These are phyloP conservation scores for Caenorhabditis inopinata DNA, from an alignment of 1,140 invertebrate species.

Conservation along the genomic window DNA sequence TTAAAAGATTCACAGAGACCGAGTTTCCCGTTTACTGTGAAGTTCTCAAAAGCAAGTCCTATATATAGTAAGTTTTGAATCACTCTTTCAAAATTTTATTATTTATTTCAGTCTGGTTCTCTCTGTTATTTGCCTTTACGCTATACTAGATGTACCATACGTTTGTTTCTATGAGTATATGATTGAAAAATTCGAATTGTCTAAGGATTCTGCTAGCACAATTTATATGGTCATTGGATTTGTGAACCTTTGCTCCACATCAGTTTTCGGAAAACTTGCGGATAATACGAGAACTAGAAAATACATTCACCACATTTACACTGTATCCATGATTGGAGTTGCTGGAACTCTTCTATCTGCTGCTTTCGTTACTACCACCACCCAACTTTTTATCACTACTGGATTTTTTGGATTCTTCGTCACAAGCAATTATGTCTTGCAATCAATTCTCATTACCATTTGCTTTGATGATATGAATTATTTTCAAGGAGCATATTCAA, in stretches of 20 bases:
- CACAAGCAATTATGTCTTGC: slow-evolving; percentile 15
- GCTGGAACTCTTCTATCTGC: background rate
- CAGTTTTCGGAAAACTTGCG: background rate
- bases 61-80: background rate
- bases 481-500: slow-evolving; percentile 11
- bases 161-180: slow-evolving; percentile 31
- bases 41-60: background rate
- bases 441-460: background rate
- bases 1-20: background rate
- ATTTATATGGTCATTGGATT: background rate
- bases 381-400: background rate
- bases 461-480: background rate
- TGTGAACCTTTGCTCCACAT: background rate
- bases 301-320: background rate
- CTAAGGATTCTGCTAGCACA: background rate
- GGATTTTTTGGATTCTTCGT: slow-evolving; percentile 25
- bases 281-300: background rate
- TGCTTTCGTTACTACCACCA: too few species aligned
- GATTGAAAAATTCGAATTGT: background rate
- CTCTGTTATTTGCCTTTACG: background rate
- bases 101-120: background rate
- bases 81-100: too few species aligned
- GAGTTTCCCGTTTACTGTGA: background rate
- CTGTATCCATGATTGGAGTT: background rate
- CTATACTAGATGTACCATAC: slow-evolving; percentile 25